Percentiles rank a stretch among this genome's conserved stretches.
Evolutionary conservation across 2,113 vertebrate species (phyloP).

Genomic region (Ceratotherium simum): DNA sequence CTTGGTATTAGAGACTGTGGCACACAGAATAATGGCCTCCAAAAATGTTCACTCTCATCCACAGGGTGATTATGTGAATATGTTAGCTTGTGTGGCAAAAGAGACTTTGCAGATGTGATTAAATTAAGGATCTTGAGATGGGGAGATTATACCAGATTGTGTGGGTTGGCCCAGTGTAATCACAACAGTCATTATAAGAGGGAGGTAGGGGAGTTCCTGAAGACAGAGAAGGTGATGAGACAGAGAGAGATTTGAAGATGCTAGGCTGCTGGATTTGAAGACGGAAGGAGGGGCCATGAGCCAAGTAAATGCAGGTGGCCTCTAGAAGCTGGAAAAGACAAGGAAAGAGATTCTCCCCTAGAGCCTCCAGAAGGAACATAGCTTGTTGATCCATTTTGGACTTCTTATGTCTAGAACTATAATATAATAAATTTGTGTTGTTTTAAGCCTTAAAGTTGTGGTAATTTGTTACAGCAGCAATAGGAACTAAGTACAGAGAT

Average conservation of each 20-base stretch:
- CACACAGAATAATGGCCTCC: not conserved
- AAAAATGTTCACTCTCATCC: not conserved
- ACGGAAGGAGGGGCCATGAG: not conserved
- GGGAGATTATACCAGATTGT: not conserved
- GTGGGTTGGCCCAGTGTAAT: not conserved
- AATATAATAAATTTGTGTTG: not conserved
- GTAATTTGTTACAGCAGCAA: conserved; percentile 7
- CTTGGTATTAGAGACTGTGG: not conserved
- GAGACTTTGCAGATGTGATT: not conserved
- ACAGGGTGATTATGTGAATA: not conserved
- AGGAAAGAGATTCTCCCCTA: not conserved
- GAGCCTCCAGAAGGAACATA: not conserved
- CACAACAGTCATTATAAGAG: not conserved
- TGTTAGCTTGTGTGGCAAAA: not conserved
- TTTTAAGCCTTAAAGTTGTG: not conserved
- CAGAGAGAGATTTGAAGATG: not conserved
- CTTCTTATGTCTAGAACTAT: not conserved
- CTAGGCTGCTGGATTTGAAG: not conserved
- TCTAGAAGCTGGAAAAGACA: not conserved
- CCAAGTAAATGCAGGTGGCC: not conserved
- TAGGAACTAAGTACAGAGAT: conserved; percentile 25
- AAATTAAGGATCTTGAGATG: conserved; percentile 1
- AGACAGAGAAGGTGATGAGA: not conserved
- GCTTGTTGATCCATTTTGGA: not conserved
- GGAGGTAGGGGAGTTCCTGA: not conserved